Base-by-base conservation (phyloP, 1,140 invertebrate species). In the Cyclina sinensis region DNA sequence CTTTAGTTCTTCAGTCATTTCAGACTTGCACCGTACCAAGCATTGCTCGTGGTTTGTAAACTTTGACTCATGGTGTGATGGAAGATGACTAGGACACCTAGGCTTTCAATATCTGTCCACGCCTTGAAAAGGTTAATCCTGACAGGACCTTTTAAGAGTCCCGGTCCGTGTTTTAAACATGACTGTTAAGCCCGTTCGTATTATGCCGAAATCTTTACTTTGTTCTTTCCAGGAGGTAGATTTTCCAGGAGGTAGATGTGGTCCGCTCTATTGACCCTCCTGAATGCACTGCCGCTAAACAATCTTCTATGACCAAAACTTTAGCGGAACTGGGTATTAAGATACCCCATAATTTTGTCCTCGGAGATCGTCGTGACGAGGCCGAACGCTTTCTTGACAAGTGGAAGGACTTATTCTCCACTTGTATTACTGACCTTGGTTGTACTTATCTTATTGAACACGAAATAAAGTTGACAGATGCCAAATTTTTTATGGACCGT, bases 361-460 rank as follows among this genome's bases (percentile, higher is more conserved):
- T 21, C 7, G 16, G 7, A 32, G 82, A 73, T 30, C 82, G 30
- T 9, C 9, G 12, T 30, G n/a, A 11, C 1, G 24, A 70, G 12
- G 39, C 65, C 21, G 48, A 1, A 14, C 5, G 16, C 9, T 73
- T 84, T 27, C 24, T 73, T 3, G 57, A n/a, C n/a, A n/a, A 54
- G n/a, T 89, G 57, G 68, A 54, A 46, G 12, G 11, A 32, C 32
- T n/a, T 89, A 16, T 84, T 89, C 43, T 89, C 88, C 46, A 39
- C 79, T 30, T 7, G 30, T 37, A 43, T 73, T 21, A 74, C 65
- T 14, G 89, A 90, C 27, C 39, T 82, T 43, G 83, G 83, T 9
- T 62, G 39, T 5, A 90, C 91, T 1, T 39, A 76, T 46, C 32
- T 90, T 16, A 79, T 54, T 12, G 78, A 89, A 54, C 88, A 86